Base-by-base conservation (phyloP, 2,113 vertebrate genomes). In the Sander lucioperca region DNA sequence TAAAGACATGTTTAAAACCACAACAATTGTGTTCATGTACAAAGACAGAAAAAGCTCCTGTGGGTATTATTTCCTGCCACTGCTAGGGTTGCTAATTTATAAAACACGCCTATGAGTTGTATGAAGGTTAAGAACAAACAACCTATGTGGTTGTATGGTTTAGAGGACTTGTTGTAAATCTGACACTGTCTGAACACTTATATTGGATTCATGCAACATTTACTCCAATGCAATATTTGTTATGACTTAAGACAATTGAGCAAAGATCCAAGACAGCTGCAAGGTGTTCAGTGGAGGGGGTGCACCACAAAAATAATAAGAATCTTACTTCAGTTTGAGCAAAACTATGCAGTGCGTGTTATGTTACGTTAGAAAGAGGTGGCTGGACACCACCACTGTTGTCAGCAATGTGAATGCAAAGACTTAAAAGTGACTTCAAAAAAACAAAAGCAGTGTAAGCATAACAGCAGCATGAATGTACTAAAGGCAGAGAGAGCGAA, bases 251-350 rank as follows among this genome's bases (percentile, higher is more conserved):
- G 23, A 7, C 43, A 27, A 30, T 33, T 72, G 36, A 58, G 21
- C 15, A 33, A 27, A 64, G 30, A 64, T 51, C n/a, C 45, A 25
- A 8, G 16, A 77, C 36, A 51, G 47, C 16, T 67, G 62, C 4
- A 48, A 45, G 7, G 5, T 43, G 3, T 54, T 76, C 12, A 30
- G 6, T 13, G 16, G 18, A 64, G 12, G n/a, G 9, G 23, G 70
- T 27, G n/a, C 33, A 43, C 54, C 1, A n/a, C 64, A 47, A 68
- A 45, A 56, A 74, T 74, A 68, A 62, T 18, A 16, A 65, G 53
- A 25, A 57, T 13, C 5, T 67, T 56, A 18, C 12, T 50, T 65
- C n/a, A 58, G 51, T 58, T 23, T 45, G 33, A 59, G 43, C 33
- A 54, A 30, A 67, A 77, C 15, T 30, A 53, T 36, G 23, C 39